A percentile compares a stretch with the other conserved stretches of the same genome.
These are phyloP conservation scores for Drosophila kohkoa DNA, from an alignment of 1,140 invertebrate species.

Conservation along the genomic window DNA sequence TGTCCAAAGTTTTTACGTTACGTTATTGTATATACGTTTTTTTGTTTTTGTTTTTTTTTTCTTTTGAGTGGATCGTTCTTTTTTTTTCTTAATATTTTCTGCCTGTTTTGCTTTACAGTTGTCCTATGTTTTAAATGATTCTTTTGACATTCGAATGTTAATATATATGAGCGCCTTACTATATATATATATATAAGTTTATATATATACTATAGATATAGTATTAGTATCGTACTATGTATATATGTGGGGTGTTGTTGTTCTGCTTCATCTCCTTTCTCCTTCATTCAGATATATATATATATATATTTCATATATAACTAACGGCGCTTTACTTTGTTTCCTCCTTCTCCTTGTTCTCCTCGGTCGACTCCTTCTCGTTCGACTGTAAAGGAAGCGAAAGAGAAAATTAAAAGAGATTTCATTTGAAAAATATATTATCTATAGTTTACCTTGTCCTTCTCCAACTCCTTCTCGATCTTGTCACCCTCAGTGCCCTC, in stretches of 20 bases:
- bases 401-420: neutral
- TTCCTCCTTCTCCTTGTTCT: constrained; percentile 90
- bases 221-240: constrained; percentile 76
- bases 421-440: neutral
- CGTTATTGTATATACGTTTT: constrained; percentile 81
- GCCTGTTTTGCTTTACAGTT: constrained; percentile 48
- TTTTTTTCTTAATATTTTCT: constrained; percentile 42
- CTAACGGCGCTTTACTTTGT: constrained; percentile 83
- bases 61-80: constrained; percentile 77
- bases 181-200: constrained; percentile 70
- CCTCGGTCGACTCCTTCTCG: constrained; percentile 89
- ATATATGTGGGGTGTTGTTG: constrained; percentile 71
- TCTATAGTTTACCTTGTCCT: constrained; percentile 87
- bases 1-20: constrained; percentile 82
- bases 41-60: constrained; percentile 45
- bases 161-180: constrained; percentile 80
- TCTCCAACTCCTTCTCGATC: constrained; percentile 89
- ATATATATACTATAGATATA: constrained; percentile 56
- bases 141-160: constrained; percentile 64
- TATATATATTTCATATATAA: constrained; percentile 67
- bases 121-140: constrained; percentile 69
- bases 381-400: constrained; percentile 85
- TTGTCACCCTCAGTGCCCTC: constrained; percentile 88
- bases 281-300: constrained; percentile 49
- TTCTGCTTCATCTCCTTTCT: constrained; percentile 29